phyloP scores from a whole-genome alignment of 2,888 invertebrate genomes.

The Synanthedon andrenaeformis region DNA sequence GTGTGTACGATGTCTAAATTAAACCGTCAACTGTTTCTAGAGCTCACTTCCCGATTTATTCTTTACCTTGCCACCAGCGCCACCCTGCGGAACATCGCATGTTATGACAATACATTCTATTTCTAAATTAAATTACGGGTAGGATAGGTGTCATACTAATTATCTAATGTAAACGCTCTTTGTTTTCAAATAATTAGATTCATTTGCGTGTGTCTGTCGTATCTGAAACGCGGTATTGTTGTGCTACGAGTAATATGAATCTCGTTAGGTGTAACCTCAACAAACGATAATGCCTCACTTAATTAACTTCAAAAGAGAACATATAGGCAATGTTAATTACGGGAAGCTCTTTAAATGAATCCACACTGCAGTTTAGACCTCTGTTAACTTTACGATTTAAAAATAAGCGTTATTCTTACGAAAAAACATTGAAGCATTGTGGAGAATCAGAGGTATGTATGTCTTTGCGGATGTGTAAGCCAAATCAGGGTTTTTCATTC shows the following conservation, averaged over 20 bases:
- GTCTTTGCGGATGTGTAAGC: no score
- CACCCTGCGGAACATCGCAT: conserved; percentile 55
- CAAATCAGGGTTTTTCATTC: no score
- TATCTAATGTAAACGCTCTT: neutral
- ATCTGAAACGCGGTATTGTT: neutral
- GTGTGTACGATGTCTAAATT: conserved; percentile 26
- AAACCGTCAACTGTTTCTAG: conserved; percentile 22
- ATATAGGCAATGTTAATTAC: neutral
- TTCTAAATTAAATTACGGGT: neutral
- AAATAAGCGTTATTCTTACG: no score
- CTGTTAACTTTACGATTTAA: no score
- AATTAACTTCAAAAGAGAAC: neutral
- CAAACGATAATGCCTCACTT: neutral
- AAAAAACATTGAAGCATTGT: no score
- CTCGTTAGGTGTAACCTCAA: neutral
- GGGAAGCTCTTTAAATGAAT: neutral
- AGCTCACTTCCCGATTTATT: conserved; percentile 13
- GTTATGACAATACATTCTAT: conserved; percentile 1
- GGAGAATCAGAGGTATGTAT: no score
- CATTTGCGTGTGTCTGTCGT: neutral
- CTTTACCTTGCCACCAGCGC: conserved; percentile 61
- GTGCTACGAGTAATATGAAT: neutral
- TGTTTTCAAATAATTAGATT: neutral
- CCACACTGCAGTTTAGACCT: neutral
- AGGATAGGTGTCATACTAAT: neutral